A percentile compares a stretch with the other conserved stretches of the same genome.
Conservation (phyloP, 2,888 invertebrate genomes). For the Thera britannica region DNA sequence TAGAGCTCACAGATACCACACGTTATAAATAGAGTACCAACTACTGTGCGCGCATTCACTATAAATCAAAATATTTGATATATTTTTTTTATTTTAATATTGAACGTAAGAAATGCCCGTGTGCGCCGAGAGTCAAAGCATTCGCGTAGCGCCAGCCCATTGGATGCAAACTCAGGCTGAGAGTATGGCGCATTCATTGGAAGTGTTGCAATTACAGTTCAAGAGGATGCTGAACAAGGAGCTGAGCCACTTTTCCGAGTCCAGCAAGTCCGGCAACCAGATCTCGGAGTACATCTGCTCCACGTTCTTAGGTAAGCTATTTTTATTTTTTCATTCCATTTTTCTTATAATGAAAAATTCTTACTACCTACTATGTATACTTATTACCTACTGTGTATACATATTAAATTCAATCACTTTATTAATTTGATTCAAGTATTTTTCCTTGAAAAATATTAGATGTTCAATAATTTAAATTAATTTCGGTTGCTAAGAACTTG, state of each 20-base stretch:
- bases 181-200: slow-evolving; percentile 76
- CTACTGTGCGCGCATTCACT: slow-evolving; percentile 19
- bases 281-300: slow-evolving; percentile 99
- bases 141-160: slow-evolving; percentile 66
- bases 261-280: slow-evolving; percentile 99
- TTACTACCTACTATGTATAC: too few relatives aligned
- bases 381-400: too few relatives aligned
- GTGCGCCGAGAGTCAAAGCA: slow-evolving; percentile 75
- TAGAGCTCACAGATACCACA: slow-evolving; percentile 68
- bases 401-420: too few relatives aligned
- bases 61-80: slow-evolving; percentile 39
- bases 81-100: slow-evolving; percentile 41
- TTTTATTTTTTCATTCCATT: slow-evolving; percentile 15
- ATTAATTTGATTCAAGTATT: too few relatives aligned
- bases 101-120: slow-evolving; percentile 75
- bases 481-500: too few relatives aligned
- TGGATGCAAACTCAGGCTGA: slow-evolving; percentile 71
- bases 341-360: neutral
- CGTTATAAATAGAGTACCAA: slow-evolving; percentile 48
- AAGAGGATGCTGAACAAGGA: slow-evolving; percentile 99
- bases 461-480: too few relatives aligned
- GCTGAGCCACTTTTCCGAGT: slow-evolving; percentile 99
- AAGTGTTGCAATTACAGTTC: slow-evolving; percentile 90
- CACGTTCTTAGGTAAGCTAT: slow-evolving; percentile 97
- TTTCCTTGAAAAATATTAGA: too few relatives aligned